Base-by-base conservation (phyloP, 2,113 vertebrate species). In the Pluvialis apricaria region DNA sequence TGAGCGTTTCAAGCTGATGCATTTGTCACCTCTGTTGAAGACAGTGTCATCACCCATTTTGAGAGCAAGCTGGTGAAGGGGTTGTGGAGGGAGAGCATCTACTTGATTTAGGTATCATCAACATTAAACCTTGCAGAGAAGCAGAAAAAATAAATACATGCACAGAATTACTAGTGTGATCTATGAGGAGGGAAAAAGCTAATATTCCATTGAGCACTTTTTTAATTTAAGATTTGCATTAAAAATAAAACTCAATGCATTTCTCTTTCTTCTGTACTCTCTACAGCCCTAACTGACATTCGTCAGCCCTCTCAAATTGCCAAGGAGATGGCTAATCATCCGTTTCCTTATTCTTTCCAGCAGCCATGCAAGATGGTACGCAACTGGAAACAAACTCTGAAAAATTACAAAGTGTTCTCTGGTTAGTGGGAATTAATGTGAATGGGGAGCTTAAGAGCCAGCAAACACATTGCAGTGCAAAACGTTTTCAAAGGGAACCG, bases 1-100 rank as follows among this genome's bases (percentile, higher is more conserved):
- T 0, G 0, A 69, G 5, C 9, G 9, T 22, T 76, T 64, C 42
- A 70, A 44, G 18, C 9, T 25, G 9, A n/a, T 3, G 5, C 0
- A 18, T 42, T 51, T 45, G 58, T 55, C n/a, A 28, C 10, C 6
- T 55, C n/a, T 69, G 20, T 32, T 66, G 62, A 44, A 72, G 7
- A 34, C 20, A 38, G 24, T n/a, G 11, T 42, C 32, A 36, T 45
- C 7, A 54, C 6, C 18, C 11, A 29, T 55, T 77, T 81, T 65
- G 44, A 81, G 24, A 64, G 1, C 16, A 73, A 61, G 24, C 4
- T 70, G 40, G 17, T 61, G 11, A 85, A 82, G 3, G 18, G 16
- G 4, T 49, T 49, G 15, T 40, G 34, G 7, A 72, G 10, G 11
- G 29, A 45, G 75, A 38, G 19, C 18, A 21, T 34, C 3, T 31